These are phyloP conservation scores for Zaprionus vittiger DNA, from an alignment of 1,140 invertebrate genomes.

Conservation along the genomic window DNA sequence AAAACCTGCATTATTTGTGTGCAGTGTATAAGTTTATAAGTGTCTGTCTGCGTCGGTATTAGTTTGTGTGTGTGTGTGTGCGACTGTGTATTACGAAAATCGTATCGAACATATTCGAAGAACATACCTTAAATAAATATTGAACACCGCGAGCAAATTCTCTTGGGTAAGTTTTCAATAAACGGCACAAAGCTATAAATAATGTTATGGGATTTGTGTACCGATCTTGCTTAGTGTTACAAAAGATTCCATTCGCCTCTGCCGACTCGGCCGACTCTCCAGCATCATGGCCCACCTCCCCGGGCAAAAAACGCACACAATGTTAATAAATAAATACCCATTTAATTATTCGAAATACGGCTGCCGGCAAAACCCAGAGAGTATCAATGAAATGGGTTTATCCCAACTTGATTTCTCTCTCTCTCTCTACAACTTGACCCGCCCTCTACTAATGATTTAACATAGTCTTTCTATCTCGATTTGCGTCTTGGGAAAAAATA, in stretches of 20 bases:
- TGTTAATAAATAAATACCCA: constrained; percentile 59
- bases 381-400: constrained; percentile 73
- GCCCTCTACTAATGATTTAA: neutral
- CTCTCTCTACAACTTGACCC: neutral
- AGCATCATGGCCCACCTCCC: neutral
- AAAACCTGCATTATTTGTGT: constrained; percentile 30
- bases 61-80: constrained; percentile 19
- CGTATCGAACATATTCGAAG: constrained; percentile 44
- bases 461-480: constrained; percentile 15
- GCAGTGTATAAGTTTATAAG: neutral
- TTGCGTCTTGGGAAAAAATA: constrained; percentile 69
- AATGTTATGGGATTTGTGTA: constrained; percentile 41
- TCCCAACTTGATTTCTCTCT: constrained; percentile 26
- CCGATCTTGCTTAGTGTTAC: constrained; percentile 44
- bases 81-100: constrained; percentile 33
- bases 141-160: constrained; percentile 56
- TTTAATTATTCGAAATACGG: constrained; percentile 41
- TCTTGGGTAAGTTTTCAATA: constrained; percentile 69
- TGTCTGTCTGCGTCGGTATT: constrained; percentile 10
- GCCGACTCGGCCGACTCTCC: too few relatives aligned
- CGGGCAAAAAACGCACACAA: constrained; percentile 9
- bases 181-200: constrained; percentile 57
- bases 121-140: constrained; percentile 54
- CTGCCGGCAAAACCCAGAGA: constrained; percentile 2
- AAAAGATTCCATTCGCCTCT: constrained; percentile 36